These are phyloP conservation scores for Protomyctophum bolini DNA, from an alignment of 2,113 vertebrate genomes.

Conservation along the genomic window DNA sequence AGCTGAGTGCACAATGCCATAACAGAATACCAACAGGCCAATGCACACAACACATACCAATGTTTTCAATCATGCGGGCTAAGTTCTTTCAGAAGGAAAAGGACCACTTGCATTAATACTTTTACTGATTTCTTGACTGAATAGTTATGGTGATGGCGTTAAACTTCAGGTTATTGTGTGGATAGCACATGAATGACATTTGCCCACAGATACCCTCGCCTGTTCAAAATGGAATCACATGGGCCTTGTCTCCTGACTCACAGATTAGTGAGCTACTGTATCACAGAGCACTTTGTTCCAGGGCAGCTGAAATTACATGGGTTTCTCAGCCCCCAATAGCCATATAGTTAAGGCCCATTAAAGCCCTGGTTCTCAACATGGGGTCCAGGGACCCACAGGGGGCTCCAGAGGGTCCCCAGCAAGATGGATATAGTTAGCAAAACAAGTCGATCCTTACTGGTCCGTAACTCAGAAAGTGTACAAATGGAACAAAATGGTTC, in stretches of 20 bases:
- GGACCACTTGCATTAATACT: not conserved
- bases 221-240: slow-evolving; percentile 55
- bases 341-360: slow-evolving; percentile 14
- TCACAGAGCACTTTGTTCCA: slow-evolving; percentile 62
- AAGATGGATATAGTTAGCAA: no score
- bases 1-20: not conserved
- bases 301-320: slow-evolving; percentile 41
- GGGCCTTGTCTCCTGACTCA: slow-evolving; percentile 66
- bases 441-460: no score
- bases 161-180: not conserved
- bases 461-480: no score
- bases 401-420: no score
- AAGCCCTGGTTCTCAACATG: no score
- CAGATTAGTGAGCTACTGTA: slow-evolving; percentile 43
- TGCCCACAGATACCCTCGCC: not conserved
- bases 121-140: not conserved
- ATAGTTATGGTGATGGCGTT: not conserved
- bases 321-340: slow-evolving; percentile 9
- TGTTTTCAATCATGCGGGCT: not conserved
- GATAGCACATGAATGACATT: not conserved
- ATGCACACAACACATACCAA: no score
- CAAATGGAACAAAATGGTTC: no score
- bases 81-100: not conserved
- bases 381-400: no score
- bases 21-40: not conserved